Percentiles rank a stretch among this genome's conserved stretches.
phyloP scores from a whole-genome alignment of 2,113 vertebrate genomes.

The Mesitornis unicolor region DNA sequence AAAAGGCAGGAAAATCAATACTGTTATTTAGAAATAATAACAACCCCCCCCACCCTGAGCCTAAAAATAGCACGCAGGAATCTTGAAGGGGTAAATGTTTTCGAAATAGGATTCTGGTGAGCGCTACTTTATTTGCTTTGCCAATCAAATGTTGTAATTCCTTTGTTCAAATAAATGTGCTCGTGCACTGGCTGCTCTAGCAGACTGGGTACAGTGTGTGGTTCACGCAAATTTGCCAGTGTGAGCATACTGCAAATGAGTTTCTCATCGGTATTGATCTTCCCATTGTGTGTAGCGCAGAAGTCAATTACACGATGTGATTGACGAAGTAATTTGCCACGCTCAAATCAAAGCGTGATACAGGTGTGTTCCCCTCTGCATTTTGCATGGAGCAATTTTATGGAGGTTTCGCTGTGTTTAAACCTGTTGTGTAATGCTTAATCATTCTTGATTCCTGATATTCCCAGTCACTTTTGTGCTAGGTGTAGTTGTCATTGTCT shows the following conservation, averaged over 20 bases:
- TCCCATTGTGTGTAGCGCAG: conserved; percentile 20
- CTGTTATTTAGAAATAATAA: neutral
- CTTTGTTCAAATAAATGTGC: neutral
- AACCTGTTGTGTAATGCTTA: conserved; percentile 46
- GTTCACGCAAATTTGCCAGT: neutral
- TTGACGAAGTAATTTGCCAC: conserved; percentile 55
- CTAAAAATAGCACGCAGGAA: neutral
- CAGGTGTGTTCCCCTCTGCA: conserved; percentile 43
- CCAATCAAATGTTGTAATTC: neutral
- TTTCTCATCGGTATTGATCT: conserved; percentile 63
- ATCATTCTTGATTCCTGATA: conserved; percentile 70
- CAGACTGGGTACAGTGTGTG: neutral
- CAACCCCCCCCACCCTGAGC: no score
- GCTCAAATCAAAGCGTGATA: conserved; percentile 9
- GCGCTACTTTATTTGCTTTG: neutral
- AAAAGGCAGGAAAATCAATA: neutral
- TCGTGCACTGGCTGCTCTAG: neutral
- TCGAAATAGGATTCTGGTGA: neutral
- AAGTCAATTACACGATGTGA: conserved; percentile 47
- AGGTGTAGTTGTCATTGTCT: conserved; percentile 62
- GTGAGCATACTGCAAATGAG: conserved; percentile 35
- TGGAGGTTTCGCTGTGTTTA: conserved; percentile 30
- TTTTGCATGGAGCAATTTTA: conserved; percentile 28
- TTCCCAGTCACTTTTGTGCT: conserved; percentile 54
- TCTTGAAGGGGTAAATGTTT: neutral